These are phyloP conservation scores for Lamprologus speciosus DNA, from an alignment of 2,113 vertebrate species.

Conservation along the genomic window DNA sequence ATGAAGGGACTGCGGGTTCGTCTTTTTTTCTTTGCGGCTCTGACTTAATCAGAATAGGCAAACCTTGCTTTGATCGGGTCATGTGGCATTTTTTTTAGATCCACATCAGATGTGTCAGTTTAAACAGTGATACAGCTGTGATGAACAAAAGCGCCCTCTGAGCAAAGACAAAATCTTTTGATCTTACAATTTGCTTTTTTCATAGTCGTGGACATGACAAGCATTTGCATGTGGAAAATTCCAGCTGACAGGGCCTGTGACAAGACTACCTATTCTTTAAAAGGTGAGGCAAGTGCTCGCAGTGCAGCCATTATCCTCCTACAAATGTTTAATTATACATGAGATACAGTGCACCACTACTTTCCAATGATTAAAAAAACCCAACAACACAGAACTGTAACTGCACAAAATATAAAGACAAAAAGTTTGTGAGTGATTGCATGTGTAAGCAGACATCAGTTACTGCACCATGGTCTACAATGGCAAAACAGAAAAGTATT, in stretches of 20 bases:
- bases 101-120: slow-evolving; percentile 15
- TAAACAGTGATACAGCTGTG: neutral
- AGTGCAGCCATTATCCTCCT: neutral
- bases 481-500: neutral
- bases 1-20: neutral
- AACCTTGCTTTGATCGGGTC: slow-evolving; percentile 22
- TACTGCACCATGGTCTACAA: neutral
- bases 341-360: neutral
- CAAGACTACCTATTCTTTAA: neutral
- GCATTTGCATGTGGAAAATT: neutral
- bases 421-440: neutral
- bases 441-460: neutral
- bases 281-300: neutral
- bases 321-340: neutral
- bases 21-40: neutral
- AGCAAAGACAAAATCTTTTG: slow-evolving; percentile 16
- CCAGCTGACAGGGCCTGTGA: neutral
- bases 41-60: slow-evolving; percentile 16
- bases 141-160: neutral
- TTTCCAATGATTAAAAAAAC: fast-evolving
- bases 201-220: neutral
- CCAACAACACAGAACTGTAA: neutral
- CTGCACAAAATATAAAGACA: neutral
- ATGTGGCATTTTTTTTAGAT: neutral
- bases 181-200: slow-evolving; percentile 9